Conservation (phyloP, 2,888 invertebrate species). For the Nephrotoma appendiculata region DNA sequence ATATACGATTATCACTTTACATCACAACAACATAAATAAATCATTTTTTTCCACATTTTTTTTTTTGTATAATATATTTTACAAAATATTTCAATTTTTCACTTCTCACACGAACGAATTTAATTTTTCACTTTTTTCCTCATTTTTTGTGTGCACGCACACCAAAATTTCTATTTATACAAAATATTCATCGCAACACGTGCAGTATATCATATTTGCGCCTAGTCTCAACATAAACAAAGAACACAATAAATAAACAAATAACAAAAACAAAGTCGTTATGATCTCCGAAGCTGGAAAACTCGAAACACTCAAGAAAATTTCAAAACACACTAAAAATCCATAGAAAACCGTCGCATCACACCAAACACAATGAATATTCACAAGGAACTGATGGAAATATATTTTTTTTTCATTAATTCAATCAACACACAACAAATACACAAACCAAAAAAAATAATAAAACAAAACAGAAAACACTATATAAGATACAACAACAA, state of each 20-base stretch:
- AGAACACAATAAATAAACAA: background rate
- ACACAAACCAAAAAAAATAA: background rate
- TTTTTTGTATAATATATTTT: background rate
- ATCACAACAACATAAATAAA: background rate
- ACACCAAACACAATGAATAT: constrained; percentile 11
- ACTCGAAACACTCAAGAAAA: background rate
- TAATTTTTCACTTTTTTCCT: background rate
- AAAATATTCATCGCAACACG: background rate
- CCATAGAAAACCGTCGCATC: constrained; percentile 1
- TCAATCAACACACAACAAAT: background rate
- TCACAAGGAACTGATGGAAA: constrained; percentile 14
- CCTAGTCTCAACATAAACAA: background rate
- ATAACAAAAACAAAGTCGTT: background rate
- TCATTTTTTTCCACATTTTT: background rate
- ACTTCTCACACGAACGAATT: background rate
- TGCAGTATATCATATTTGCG: background rate
- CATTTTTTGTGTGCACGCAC: background rate
- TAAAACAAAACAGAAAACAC: background rate
- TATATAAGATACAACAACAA: background rate
- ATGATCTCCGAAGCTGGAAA: background rate
- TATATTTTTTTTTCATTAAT: background rate
- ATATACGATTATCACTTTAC: background rate
- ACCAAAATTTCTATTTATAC: background rate
- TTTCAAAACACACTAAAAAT: background rate
- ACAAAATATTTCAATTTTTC: background rate